Percentiles rank a stretch among this genome's conserved stretches.
phyloP scores from a whole-genome alignment of 92 coral and sea anemone species.

The Phenganax stokvisi region DNA sequence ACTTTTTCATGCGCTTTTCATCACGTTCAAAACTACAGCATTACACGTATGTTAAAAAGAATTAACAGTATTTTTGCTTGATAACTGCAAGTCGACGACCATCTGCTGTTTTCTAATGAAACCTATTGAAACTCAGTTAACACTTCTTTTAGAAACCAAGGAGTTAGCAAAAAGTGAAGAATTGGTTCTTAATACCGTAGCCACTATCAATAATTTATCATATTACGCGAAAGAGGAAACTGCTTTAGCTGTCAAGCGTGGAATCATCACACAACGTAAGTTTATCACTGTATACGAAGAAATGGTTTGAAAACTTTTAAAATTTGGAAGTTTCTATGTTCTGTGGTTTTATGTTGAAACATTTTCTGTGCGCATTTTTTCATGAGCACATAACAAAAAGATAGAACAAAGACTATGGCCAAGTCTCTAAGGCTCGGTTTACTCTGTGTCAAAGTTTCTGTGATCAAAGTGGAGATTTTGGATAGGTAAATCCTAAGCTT shows the following conservation, averaged over 20 bases:
- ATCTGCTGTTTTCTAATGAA: too few species aligned
- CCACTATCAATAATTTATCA: conserved; percentile 91
- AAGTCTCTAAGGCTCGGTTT: too few species aligned
- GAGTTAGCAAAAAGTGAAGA: conserved; percentile 69
- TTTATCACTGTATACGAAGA: not conserved
- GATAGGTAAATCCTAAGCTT: too few species aligned
- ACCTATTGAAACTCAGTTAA: not conserved
- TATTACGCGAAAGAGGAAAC: conserved; percentile 65
- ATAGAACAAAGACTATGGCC: too few species aligned
- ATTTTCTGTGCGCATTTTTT: too few species aligned
- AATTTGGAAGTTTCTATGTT: too few species aligned
- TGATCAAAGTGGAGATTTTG: not conserved
- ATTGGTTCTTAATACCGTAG: conserved; percentile 82
- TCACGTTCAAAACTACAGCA: too few species aligned
- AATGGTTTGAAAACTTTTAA: too few species aligned
- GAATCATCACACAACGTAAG: conserved; percentile 79
- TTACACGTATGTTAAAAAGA: too few species aligned
- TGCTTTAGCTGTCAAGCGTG: conserved; percentile 56
- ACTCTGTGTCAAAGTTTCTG: too few species aligned
- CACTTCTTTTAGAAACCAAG: conserved; percentile 58
- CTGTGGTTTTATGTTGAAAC: too few species aligned
- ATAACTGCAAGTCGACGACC: not conserved
- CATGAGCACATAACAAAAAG: too few species aligned
- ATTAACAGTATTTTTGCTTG: not conserved
- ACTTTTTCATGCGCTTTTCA: not conserved